phyloP scores from a whole-genome alignment of 2,113 vertebrate species.

The Platichthys stellatus region DNA sequence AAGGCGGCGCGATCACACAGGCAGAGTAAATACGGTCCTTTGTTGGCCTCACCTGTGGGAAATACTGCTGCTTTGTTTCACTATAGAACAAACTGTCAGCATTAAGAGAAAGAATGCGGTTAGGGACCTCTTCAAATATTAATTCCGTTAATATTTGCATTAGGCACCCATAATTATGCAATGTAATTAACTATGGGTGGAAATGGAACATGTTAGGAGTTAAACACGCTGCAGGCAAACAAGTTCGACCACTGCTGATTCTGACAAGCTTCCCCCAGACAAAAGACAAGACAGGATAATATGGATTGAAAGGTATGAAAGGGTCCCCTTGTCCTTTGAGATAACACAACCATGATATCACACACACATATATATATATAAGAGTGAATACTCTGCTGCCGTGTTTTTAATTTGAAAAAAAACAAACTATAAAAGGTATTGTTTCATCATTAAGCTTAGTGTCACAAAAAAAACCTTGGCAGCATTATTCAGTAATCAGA shows the following conservation, averaged over 20 bases:
- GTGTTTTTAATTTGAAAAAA: constrained; percentile 44
- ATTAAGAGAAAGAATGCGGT: constrained; percentile 45
- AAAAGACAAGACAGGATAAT: constrained; percentile 58
- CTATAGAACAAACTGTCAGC: constrained; percentile 49
- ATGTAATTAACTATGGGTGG: constrained; percentile 59
- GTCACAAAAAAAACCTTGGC: constrained; percentile 71
- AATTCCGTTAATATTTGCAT: constrained; percentile 61
- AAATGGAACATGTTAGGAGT: constrained; percentile 54
- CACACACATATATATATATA: no score
- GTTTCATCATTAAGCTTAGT: constrained; percentile 74
- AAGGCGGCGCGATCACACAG: constrained; percentile 69
- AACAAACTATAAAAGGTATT: constrained; percentile 52
- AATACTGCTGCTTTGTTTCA: constrained; percentile 67
- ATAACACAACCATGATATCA: constrained; percentile 23
- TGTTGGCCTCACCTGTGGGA: constrained; percentile 70
- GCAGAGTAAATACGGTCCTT: constrained; percentile 71
- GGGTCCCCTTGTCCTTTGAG: constrained; percentile 13
- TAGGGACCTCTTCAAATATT: constrained; percentile 52
- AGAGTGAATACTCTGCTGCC: constrained; percentile 55
- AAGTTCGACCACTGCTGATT: constrained; percentile 53
- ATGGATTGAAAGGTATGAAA: constrained; percentile 39
- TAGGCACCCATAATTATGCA: constrained; percentile 51
- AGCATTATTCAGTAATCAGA: constrained; percentile 81
- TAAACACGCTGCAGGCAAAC: constrained; percentile 65
- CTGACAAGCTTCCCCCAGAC: constrained; percentile 27